A percentile compares a stretch with the other conserved stretches of the same genome.
Conservation (phyloP, 2,888 invertebrate species). For the Caenorhabditis plicata region DNA sequence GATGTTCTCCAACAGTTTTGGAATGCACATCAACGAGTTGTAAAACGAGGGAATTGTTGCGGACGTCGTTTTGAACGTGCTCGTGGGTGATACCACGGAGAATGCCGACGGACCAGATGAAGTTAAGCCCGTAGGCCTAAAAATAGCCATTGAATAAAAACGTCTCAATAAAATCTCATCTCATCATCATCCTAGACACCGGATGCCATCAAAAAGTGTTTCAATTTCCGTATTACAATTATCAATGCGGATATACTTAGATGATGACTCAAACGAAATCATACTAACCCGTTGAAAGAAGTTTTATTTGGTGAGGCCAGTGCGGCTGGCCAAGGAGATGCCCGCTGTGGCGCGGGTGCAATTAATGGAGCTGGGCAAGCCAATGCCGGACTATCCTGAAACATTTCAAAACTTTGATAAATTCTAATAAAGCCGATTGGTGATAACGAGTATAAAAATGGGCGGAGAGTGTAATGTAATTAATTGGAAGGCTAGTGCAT, state of each 20-base stretch:
- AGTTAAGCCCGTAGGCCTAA: conserved; percentile 27
- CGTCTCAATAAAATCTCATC: not conserved
- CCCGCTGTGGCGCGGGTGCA: conserved; percentile 36
- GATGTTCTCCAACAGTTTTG: conserved; percentile 34
- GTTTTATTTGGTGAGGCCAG: conserved; percentile 32
- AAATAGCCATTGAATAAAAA: conserved; percentile 7
- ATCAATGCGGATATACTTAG: not conserved
- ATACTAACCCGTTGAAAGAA: conserved; percentile 17
- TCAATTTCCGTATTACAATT: not conserved
- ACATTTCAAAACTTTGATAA: conserved; percentile 1
- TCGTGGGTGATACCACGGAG: conserved; percentile 39
- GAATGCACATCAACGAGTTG: conserved; percentile 51
- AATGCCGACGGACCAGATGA: conserved; percentile 46
- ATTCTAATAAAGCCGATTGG: too few species aligned
- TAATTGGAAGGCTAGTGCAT: too few species aligned
- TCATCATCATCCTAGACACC: not conserved
- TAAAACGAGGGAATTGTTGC: conserved; percentile 23
- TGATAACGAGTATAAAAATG: too few species aligned
- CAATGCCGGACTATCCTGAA: conserved; percentile 49
- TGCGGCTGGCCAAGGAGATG: conserved; percentile 31
- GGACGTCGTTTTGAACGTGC: conserved; percentile 15
- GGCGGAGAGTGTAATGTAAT: too few species aligned
- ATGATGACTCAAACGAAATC: not conserved
- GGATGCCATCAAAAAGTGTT: not conserved
- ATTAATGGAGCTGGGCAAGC: conserved; percentile 46